Percentiles rank a stretch among this genome's conserved stretches.
Evolutionary conservation across 2,888 invertebrate genomes (phyloP).

Genomic region (Athalia rosae): DNA sequence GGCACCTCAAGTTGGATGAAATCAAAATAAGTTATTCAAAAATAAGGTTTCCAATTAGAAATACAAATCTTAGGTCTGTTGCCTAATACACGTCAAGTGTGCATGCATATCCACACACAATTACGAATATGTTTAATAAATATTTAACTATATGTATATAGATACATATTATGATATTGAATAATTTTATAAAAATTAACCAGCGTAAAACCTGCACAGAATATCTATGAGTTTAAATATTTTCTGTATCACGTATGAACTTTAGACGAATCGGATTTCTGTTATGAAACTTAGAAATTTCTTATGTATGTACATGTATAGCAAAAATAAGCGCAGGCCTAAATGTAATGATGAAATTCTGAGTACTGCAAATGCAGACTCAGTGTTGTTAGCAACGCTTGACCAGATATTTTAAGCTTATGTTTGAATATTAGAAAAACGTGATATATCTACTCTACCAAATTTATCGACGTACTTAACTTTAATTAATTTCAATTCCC

Average conservation of each 20-base stretch:
- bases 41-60: constrained; percentile 3
- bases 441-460: constrained; percentile 32
- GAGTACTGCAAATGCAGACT: not conserved
- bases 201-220: not conserved
- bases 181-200: not conserved
- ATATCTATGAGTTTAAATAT: not conserved
- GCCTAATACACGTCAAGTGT: not conserved
- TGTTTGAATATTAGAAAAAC: constrained; percentile 10
- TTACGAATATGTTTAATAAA: not conserved
- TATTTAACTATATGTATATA: not conserved
- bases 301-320: too few relatives aligned
- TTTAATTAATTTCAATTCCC: constrained; percentile 1
- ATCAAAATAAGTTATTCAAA: constrained; percentile 20
- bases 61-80: constrained; percentile 23
- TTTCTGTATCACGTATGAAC: too few relatives aligned
- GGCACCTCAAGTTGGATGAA: constrained; percentile 18
- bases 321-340: constrained; percentile 8
- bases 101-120: not conserved
- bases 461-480: constrained; percentile 36
- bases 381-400: not conserved
- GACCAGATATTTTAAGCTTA: not conserved
- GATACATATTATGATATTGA: constrained; percentile 1
- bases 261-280: too few relatives aligned
- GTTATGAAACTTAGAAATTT: too few relatives aligned
- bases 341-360: not conserved